A percentile compares a stretch with the other conserved stretches of the same genome.
phyloP scores from a whole-genome alignment of 2,113 vertebrate species.

The Nerophis lumbriciformis region DNA sequence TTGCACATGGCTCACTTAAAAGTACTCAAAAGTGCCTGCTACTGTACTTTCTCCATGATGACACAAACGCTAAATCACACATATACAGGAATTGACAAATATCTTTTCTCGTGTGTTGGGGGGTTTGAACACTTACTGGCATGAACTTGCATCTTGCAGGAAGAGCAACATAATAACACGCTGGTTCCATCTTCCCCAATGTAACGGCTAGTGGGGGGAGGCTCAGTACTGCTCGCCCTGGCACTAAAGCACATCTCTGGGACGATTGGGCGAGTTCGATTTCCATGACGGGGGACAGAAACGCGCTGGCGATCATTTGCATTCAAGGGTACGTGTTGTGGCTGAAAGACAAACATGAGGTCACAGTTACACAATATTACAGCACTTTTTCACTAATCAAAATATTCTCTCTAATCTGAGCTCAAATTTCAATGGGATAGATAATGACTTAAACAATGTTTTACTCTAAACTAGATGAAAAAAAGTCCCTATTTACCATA shows the following conservation, averaged over 20 bases:
- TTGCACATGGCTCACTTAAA: no score
- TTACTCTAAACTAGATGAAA: no score
- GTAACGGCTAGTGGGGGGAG: conserved; percentile 81
- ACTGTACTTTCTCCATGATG: no score
- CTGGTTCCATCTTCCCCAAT: conserved; percentile 90
- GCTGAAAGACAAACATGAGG: conserved; percentile 42
- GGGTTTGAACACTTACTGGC: conserved; percentile 80
- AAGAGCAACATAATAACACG: conserved; percentile 81
- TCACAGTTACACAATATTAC: neutral
- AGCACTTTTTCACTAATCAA: neutral
- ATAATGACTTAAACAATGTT: no score
- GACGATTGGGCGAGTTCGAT: conserved; percentile 82
- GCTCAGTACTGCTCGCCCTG: conserved; percentile 83
- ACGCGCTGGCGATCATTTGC: conserved; percentile 2
- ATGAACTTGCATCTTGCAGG: conserved; percentile 90
- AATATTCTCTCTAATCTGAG: neutral
- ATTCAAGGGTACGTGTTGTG: conserved; percentile 62
- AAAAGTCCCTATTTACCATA: no score
- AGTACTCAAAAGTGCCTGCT: no score
- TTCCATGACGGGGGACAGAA: conserved; percentile 66
- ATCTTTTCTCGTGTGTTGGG: no score
- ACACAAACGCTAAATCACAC: no score
- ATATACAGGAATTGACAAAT: no score
- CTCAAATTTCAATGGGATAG: neutral
- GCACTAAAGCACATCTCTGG: conserved; percentile 97